phyloP scores from a whole-genome alignment of 2,797 vertebrate genomes.

The Caiman crocodilus region DNA sequence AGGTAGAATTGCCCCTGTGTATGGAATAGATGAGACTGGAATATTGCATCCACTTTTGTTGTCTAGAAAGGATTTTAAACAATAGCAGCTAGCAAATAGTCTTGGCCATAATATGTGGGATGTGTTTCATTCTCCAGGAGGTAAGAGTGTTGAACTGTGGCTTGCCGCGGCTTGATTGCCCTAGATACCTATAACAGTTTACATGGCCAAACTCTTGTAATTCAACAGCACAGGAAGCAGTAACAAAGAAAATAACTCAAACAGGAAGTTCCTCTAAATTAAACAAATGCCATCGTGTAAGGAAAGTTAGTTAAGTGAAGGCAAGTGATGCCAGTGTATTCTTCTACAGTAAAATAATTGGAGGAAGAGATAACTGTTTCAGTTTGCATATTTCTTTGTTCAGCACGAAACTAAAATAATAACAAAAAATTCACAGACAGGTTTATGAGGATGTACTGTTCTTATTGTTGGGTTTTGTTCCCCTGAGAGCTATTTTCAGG shows the following conservation, averaged over 20 bases:
- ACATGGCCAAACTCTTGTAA: neutral
- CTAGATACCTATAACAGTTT: neutral
- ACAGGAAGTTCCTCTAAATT: slow-evolving; percentile 43
- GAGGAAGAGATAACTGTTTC: neutral
- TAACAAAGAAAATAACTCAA: slow-evolving; percentile 43
- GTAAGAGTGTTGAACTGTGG: neutral
- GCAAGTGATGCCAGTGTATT: slow-evolving; percentile 31
- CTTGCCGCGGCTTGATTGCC: rapidly evolving
- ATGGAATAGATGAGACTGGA: rapidly evolving
- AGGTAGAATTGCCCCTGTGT: no score
- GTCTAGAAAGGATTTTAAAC: neutral
- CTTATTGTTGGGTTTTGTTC: neutral
- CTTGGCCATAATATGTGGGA: rapidly evolving
- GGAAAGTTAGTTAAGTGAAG: neutral
- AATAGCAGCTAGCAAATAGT: no score
- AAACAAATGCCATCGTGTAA: slow-evolving; percentile 14
- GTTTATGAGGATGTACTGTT: neutral
- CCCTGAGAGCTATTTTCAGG: neutral
- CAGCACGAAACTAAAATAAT: rapidly evolving
- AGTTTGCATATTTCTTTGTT: rapidly evolving
- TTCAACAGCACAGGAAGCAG: slow-evolving; percentile 19
- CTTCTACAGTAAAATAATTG: neutral
- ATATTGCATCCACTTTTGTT: neutral
- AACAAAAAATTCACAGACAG: neutral
- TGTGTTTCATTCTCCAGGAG: neutral